Conservation (phyloP, 2,888 invertebrate genomes). For the Cremastobaeus sp. region DNA sequence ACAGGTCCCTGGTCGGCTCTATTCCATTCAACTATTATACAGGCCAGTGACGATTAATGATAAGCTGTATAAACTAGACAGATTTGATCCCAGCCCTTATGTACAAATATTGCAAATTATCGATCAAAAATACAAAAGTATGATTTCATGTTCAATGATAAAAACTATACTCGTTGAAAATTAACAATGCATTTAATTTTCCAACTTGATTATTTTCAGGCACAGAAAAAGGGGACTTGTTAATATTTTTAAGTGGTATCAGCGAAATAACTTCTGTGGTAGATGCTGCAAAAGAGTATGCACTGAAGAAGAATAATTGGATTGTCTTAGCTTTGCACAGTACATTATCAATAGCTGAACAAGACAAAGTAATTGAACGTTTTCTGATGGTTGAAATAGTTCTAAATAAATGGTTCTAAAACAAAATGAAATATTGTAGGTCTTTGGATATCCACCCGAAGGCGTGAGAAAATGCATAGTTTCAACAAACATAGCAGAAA, state of each 20-base stretch:
- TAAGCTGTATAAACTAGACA: slow-evolving; percentile 82
- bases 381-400: too few relatives aligned
- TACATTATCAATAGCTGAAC: slow-evolving; percentile 88
- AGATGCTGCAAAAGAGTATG: slow-evolving; percentile 91
- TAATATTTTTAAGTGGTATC: slow-evolving; percentile 96
- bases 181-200: too few relatives aligned
- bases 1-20: slow-evolving; percentile 95
- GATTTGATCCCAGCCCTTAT: slow-evolving; percentile 95
- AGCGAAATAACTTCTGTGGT: slow-evolving; percentile 93
- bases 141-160: slow-evolving; percentile 64
- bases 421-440: slow-evolving; percentile 77
- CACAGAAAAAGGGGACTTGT: slow-evolving; percentile 93
- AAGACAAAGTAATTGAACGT: slow-evolving; percentile 98
- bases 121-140: slow-evolving; percentile 91
- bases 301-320: slow-evolving; percentile 82
- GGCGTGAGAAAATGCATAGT: slow-evolving; percentile 97
- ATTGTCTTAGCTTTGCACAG: slow-evolving; percentile 46
- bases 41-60: slow-evolving; percentile 84
- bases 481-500: slow-evolving; percentile 99
- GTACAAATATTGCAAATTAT: slow-evolving; percentile 94
- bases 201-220: slow-evolving; percentile 79
- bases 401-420: background rate
- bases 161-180: background rate
- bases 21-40: slow-evolving; percentile 94
- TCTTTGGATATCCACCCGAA: slow-evolving; percentile 96